A percentile compares a stretch with the other conserved stretches of the same genome.
phyloP scores from a whole-genome alignment of 1,140 invertebrate genomes.

The Eumeta japonica region DNA sequence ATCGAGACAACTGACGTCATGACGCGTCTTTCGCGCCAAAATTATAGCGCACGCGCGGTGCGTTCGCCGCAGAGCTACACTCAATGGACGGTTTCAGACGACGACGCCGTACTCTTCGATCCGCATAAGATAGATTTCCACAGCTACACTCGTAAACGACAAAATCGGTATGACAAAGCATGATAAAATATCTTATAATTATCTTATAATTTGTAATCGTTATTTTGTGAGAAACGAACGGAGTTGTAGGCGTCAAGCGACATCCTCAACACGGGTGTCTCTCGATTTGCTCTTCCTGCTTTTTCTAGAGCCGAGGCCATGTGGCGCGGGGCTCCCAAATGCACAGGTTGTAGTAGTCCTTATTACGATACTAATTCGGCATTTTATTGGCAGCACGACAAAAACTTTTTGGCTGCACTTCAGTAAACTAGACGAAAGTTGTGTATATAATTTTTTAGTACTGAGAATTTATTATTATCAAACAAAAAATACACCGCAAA shows the following conservation, averaged over 20 bases:
- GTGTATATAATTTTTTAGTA: no score
- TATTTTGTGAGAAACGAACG: slow-evolving; percentile 51
- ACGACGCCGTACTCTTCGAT: neutral
- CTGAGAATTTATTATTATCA: no score
- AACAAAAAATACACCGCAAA: no score
- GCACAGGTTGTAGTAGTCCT: slow-evolving; percentile 38
- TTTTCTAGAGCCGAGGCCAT: slow-evolving; percentile 52
- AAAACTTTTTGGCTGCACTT: neutral
- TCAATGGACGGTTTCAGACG: slow-evolving; percentile 52
- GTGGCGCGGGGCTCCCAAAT: slow-evolving; percentile 45
- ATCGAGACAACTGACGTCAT: slow-evolving; percentile 55
- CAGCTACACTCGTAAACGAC: neutral
- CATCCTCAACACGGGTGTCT: slow-evolving; percentile 53
- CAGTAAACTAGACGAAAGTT: no score
- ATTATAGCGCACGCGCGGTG: slow-evolving; percentile 46
- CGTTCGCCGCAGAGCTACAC: slow-evolving; percentile 47
- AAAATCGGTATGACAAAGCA: no score
- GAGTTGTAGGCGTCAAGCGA: slow-evolving; percentile 53
- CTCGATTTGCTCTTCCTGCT: slow-evolving; percentile 48
- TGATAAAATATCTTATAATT: neutral
- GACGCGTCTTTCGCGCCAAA: slow-evolving; percentile 51
- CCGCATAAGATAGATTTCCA: neutral
- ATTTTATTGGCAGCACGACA: neutral
- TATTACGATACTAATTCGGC: neutral
- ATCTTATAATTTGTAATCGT: neutral